Evolutionary conservation across 2,888 invertebrate genomes (phyloP).

Genomic region (Tuta absoluta): DNA sequence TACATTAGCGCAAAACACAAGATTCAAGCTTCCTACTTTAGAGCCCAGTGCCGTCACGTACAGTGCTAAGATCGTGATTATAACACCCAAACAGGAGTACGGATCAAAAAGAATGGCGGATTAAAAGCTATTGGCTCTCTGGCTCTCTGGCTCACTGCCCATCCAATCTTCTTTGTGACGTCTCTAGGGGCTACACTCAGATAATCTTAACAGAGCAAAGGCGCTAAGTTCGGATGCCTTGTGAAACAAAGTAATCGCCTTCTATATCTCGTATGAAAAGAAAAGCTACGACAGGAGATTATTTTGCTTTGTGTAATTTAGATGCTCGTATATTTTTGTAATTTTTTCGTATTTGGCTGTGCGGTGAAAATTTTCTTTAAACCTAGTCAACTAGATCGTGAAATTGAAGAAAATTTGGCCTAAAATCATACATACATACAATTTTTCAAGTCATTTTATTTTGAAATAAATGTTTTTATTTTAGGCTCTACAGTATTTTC

Average conservation of each 20-base stretch:
- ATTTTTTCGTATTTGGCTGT: no score
- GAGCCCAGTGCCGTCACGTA: constrained; percentile 6
- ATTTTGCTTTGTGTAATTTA: neutral
- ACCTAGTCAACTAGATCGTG: no score
- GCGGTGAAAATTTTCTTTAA: no score
- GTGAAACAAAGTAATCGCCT: constrained; percentile 65
- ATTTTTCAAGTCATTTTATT: no score
- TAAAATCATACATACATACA: no score
- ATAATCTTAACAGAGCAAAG: constrained; percentile 79
- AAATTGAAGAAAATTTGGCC: no score
- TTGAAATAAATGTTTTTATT: no score
- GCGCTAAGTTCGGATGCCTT: constrained; percentile 59
- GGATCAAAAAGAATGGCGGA: constrained; percentile 74
- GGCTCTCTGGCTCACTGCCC: constrained; percentile 78
- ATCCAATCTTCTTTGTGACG: constrained; percentile 81
- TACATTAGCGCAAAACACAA: neutral
- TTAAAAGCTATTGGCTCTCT: constrained; percentile 78
- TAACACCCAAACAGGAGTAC: constrained; percentile 67
- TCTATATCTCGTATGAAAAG: constrained; percentile 11
- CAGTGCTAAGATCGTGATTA: constrained; percentile 50
- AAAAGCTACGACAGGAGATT: neutral
- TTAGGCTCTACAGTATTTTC: no score
- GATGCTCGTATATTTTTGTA: no score
- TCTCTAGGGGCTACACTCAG: constrained; percentile 69
- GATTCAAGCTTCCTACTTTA: no score